Evolutionary conservation across 2,888 invertebrate species (phyloP).

Genomic region (Hyppa rectilinea): DNA sequence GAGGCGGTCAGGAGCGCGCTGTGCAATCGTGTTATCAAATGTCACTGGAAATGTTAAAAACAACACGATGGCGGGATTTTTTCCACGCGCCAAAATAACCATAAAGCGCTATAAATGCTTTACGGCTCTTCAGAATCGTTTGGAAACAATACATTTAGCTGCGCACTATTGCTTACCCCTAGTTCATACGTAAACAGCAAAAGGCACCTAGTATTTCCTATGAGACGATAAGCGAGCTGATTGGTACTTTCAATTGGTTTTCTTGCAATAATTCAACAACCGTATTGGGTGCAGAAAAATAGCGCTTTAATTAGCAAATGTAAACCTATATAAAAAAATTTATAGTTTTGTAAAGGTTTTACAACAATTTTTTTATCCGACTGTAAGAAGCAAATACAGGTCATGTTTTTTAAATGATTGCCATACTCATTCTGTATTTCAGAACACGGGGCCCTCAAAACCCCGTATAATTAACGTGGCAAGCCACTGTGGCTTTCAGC

Average conservation of each 20-base stretch:
- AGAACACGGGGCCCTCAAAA: conserved; percentile 69
- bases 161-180: not conserved
- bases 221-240: not conserved
- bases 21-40: not conserved
- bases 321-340: not conserved
- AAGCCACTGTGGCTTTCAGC: conserved; percentile 95
- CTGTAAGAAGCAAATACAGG: not conserved
- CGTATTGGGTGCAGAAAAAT: not conserved
- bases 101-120: not conserved
- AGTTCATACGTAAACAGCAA: conserved; percentile 1
- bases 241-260: conserved; percentile 3
- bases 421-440: conserved; percentile 35
- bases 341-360: not conserved
- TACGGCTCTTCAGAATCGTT: too few species aligned
- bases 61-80: not conserved
- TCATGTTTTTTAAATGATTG: not conserved
- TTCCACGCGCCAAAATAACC: too few species aligned
- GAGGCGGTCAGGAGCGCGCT: too few species aligned
- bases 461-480: conserved; percentile 95
- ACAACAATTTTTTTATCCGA: not conserved
- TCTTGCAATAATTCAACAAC: not conserved
- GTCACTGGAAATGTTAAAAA: not conserved
- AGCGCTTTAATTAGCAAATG: not conserved
- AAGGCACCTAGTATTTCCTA: conserved; percentile 10
- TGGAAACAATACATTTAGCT: not conserved